Base-by-base conservation (phyloP, 1,140 invertebrate species). In the Zaprionus inermis region DNA sequence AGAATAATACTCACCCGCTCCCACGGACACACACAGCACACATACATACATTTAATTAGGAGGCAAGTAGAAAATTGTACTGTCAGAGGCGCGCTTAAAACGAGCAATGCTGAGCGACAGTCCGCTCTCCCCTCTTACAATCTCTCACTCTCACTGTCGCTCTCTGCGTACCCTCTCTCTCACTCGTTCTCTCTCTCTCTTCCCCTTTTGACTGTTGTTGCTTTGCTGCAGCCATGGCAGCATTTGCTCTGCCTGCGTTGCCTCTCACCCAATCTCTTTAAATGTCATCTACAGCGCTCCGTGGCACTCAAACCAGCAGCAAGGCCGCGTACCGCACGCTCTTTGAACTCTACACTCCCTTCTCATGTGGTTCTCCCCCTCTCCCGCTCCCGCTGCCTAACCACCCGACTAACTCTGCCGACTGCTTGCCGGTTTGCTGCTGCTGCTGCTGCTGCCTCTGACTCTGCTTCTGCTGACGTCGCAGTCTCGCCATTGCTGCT, bases 31-130 rank as follows among this genome's bases (percentile, higher is more conserved):
- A 57, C 64, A 70, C 24, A 28, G 5, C 77, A 16, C 46, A 58
- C n/a, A 51, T 38, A 38, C 63, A 72, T n/a, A 61, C 52, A 79
- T 78, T 83, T 88, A 88, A 88, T 86, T 86, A 86, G 79, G 44
- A 67, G 85, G 46, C 71, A 73, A 68, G 71, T 41, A 67, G 61
- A 64, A 68, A 72, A 68, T 59, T 34, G 30, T 71, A 56, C 71
- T 72, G 70, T 81, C 82, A 73, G 51, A 76, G 80, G 65, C 64
- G 61, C 61, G 69, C 60, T 71, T 75, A 58, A 71, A 75, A 34
- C 52, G 49, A 24, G 54, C 60, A 52, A 54, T 73, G 59, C 59
- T 73, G 64, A 73, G 70, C 70, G 70, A 54, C 61, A 38, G 56
- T 36, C 55, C 38, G n/a, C n/a, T 41, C 71, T 55, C 56, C 64